Evolutionary conservation across 2,113 vertebrate species (phyloP).

Genomic region (Camelus bactrianus): DNA sequence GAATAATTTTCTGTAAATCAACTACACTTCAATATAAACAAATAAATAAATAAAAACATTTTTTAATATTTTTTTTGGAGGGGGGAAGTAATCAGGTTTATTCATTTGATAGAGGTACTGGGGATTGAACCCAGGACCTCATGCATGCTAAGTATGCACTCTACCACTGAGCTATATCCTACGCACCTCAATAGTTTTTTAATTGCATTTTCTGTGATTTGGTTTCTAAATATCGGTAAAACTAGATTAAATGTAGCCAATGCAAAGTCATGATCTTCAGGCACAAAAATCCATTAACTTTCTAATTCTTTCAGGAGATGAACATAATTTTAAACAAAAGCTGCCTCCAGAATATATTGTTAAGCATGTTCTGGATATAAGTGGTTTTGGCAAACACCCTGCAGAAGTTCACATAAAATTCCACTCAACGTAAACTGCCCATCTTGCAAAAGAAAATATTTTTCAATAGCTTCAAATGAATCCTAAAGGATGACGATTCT

Average conservation of each 20-base stretch:
- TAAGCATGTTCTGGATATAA: conserved; percentile 36
- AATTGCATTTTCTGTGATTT: conserved; percentile 38
- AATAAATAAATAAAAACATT: no score
- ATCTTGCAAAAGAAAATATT: conserved; percentile 20
- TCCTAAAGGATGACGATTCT: not conserved
- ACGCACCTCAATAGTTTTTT: not conserved
- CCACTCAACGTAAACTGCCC: conserved; percentile 30
- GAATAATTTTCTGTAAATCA: not conserved
- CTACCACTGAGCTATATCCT: no score
- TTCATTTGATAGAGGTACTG: no score
- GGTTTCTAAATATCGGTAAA: conserved; percentile 27
- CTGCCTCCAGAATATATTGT: conserved; percentile 4
- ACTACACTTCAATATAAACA: no score
- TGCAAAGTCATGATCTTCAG: not conserved
- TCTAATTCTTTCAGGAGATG: conserved; percentile 56
- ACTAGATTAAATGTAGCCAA: not conserved
- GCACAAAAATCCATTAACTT: conserved; percentile 62
- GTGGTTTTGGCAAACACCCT: conserved; percentile 36
- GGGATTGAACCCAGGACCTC: no score
- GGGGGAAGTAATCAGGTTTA: no score
- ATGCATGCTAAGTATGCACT: no score
- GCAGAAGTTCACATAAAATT: conserved; percentile 46
- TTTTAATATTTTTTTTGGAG: no score
- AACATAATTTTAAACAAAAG: conserved; percentile 62
- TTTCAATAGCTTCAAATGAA: conserved; percentile 21